phyloP scores from a whole-genome alignment of 2,797 vertebrate genomes.

The Echeneis naucrates region DNA sequence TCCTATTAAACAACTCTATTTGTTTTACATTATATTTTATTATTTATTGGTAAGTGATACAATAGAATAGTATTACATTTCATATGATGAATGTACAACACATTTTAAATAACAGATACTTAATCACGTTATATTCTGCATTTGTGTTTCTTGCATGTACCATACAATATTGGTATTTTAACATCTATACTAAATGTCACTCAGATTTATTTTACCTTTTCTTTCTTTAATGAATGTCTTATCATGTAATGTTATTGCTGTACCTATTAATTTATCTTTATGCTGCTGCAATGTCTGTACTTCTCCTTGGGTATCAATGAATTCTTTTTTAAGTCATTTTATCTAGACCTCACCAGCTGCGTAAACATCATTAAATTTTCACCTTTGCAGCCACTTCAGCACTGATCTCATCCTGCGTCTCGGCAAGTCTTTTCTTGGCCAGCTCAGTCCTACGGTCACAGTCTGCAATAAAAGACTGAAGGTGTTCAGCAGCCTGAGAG shows the following conservation, averaged over 20 bases:
- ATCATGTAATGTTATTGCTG: background rate
- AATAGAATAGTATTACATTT: too few relatives aligned
- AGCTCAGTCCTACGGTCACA: constrained; percentile 97
- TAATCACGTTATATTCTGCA: too few relatives aligned
- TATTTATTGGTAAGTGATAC: background rate
- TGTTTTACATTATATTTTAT: background rate
- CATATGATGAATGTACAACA: too few relatives aligned
- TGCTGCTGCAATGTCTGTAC: background rate
- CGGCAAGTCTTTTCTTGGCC: constrained; percentile 96
- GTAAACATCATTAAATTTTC: constrained; percentile 26
- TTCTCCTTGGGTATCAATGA: background rate
- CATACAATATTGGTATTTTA: background rate
- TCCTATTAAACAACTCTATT: background rate
- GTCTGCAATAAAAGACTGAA: constrained; percentile 98
- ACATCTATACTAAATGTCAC: too few relatives aligned
- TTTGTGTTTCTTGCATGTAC: background rate
- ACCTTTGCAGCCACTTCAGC: constrained; percentile 99
- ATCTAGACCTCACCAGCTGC: background rate
- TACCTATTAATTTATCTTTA: background rate
- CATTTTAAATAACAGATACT: too few relatives aligned
- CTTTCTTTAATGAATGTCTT: background rate
- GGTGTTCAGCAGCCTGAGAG: constrained; percentile 93
- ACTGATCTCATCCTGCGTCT: constrained; percentile 98
- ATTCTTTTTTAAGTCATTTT: background rate
- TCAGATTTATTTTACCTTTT: too few relatives aligned